phyloP scores from a whole-genome alignment of 2,888 invertebrate species.

The Eremobia ochroleuca region DNA sequence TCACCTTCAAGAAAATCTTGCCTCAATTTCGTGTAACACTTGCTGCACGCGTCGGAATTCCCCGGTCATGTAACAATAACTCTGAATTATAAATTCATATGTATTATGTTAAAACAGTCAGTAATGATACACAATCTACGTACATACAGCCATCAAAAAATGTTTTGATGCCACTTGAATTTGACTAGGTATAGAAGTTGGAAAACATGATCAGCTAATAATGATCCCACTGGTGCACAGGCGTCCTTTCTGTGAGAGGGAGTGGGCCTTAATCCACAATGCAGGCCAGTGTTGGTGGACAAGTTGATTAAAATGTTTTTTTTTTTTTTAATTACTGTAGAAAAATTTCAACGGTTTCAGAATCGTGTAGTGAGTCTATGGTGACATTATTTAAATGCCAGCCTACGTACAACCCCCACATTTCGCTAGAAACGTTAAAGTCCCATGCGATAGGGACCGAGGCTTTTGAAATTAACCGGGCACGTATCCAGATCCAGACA shows the following conservation, averaged over 20 bases:
- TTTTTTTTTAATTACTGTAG: too few relatives aligned
- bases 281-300: too few relatives aligned
- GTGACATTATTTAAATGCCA: too few relatives aligned
- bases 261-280: neutral
- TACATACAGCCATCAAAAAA: slow-evolving; percentile 29
- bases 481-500: neutral
- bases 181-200: neutral
- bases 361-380: too few relatives aligned
- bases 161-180: neutral
- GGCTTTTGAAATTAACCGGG: neutral
- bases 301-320: too few relatives aligned
- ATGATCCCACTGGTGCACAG: neutral
- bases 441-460: too few relatives aligned
- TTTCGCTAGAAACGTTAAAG: too few relatives aligned
- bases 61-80: slow-evolving; percentile 76
- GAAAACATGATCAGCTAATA: neutral
- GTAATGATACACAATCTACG: slow-evolving; percentile 51
- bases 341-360: too few relatives aligned
- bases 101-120: slow-evolving; percentile 43
- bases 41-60: slow-evolving; percentile 64
- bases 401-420: too few relatives aligned
- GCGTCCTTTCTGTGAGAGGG: too few relatives aligned
- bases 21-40: slow-evolving; percentile 14
- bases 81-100: slow-evolving; percentile 62
- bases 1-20: slow-evolving; percentile 20